Conservation (phyloP, 2,797 vertebrate species). For the Manis javanica region DNA sequence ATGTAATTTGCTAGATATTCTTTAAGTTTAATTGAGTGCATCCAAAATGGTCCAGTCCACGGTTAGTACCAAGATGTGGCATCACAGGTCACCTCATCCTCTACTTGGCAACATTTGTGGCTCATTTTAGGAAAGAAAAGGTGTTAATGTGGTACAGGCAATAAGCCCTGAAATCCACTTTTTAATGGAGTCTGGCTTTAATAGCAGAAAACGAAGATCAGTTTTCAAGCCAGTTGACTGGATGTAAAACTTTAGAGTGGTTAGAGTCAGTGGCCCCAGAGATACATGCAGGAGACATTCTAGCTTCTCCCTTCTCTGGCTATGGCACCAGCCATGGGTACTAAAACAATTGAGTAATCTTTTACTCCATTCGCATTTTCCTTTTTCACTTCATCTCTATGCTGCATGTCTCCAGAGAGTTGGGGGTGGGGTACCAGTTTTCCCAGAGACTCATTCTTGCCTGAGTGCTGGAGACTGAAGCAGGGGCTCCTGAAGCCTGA, state of each 20-base stretch:
- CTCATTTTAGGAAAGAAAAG: conserved; percentile 11
- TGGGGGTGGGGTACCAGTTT: background rate
- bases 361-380: background rate
- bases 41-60: background rate
- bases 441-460: background rate
- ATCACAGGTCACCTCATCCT: background rate
- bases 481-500: background rate
- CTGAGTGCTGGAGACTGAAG: background rate
- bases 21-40: background rate
- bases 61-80: background rate
- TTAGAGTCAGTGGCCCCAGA: background rate
- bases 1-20: background rate
- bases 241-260: background rate
- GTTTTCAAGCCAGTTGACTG: background rate
- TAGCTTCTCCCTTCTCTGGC: background rate
- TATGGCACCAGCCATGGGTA: background rate
- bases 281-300: background rate
- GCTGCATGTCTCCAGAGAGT: background rate
- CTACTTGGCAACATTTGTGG: conserved; percentile 12
- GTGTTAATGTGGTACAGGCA: background rate
- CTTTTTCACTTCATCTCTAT: background rate
- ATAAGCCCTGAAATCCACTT: conserved; percentile 16
- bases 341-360: background rate
- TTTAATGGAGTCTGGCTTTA: conserved; percentile 32
- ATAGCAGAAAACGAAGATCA: background rate